phyloP scores from a whole-genome alignment of 2,888 invertebrate species.

The Netelia inedita region DNA sequence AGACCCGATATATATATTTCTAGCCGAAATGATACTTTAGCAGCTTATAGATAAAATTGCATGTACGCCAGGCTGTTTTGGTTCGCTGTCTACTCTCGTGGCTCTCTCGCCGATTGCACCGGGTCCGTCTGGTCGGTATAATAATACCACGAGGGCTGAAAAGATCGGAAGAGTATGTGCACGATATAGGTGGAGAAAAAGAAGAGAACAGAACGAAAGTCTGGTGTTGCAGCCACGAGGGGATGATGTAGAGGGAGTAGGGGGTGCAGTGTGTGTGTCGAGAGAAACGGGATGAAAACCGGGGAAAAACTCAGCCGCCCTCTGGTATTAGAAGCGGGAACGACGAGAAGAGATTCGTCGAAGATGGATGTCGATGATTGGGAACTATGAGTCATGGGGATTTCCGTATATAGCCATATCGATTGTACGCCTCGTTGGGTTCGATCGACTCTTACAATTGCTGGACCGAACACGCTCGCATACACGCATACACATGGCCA shows the following conservation, averaged over 20 bases:
- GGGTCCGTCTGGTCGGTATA: constrained; percentile 7
- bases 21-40: constrained; percentile 35
- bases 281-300: constrained; percentile 1
- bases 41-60: constrained; percentile 51
- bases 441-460: constrained; percentile 67
- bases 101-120: constrained; percentile 40
- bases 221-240: neutral
- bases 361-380: constrained; percentile 72
- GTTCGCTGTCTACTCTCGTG: constrained; percentile 1
- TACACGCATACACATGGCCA: neutral
- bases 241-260: neutral
- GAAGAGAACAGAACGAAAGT: constrained; percentile 23
- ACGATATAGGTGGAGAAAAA: constrained; percentile 27
- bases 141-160: constrained; percentile 36
- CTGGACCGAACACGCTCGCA: constrained; percentile 39
- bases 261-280: neutral
- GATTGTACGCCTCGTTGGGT: constrained; percentile 71
- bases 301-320: neutral
- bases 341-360: constrained; percentile 54
- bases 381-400: constrained; percentile 71
- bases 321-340: neutral
- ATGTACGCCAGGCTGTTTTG: constrained; percentile 6
- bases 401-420: constrained; percentile 40
- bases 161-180: constrained; percentile 32
- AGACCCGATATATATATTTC: constrained; percentile 16